Conservation (phyloP, 2,113 vertebrate species). For the Salvelinus sp. region DNA sequence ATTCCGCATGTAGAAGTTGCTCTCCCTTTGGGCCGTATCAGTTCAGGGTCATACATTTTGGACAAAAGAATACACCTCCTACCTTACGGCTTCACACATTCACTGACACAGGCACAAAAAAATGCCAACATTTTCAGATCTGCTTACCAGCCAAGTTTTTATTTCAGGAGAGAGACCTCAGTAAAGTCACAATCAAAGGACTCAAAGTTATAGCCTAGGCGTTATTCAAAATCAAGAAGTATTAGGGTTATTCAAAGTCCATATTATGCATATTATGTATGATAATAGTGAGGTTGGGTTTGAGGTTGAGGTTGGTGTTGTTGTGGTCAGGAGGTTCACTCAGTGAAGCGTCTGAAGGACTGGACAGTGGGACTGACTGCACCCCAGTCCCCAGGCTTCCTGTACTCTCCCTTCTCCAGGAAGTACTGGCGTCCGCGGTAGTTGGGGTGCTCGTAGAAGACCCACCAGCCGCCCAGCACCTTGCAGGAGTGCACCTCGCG, state of each 20-base stretch:
- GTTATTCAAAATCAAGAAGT: background rate
- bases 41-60: no score
- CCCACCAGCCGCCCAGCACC: slow-evolving; percentile 87
- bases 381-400: slow-evolving; percentile 87
- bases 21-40: no score
- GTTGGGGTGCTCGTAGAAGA: slow-evolving; percentile 38
- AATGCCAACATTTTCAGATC: background rate
- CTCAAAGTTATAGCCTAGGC: background rate
- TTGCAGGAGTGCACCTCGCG: slow-evolving; percentile 88
- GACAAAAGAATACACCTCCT: no score
- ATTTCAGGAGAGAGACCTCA: slow-evolving; percentile 60
- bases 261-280: background rate
- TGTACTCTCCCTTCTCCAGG: slow-evolving; percentile 90
- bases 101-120: background rate
- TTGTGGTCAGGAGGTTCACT: slow-evolving; percentile 57
- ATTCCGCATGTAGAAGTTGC: no score
- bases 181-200: slow-evolving; percentile 21
- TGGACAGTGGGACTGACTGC: slow-evolving; percentile 79
- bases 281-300: background rate
- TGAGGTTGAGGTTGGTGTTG: background rate
- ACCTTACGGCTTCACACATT: background rate
- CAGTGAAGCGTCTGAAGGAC: slow-evolving; percentile 82
- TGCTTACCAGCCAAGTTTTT: slow-evolving; percentile 56
- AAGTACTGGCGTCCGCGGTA: slow-evolving; percentile 85
- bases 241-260: background rate